These are phyloP conservation scores for Rafetus swinhoei DNA, from an alignment of 2,113 vertebrate species.

Conservation along the genomic window DNA sequence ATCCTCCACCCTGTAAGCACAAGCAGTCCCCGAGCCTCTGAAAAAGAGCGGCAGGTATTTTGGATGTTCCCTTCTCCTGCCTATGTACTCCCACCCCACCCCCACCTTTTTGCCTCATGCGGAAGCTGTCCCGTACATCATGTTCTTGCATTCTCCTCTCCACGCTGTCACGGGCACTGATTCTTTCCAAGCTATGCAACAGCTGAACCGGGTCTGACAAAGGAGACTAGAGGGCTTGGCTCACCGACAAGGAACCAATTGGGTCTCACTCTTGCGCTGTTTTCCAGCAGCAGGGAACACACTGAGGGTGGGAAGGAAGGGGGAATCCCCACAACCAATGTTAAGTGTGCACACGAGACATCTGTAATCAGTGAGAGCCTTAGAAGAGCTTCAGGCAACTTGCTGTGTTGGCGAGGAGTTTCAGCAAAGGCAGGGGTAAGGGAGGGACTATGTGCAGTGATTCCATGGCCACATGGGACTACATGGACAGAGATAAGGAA, in stretches of 20 bases:
- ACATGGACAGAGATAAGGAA: neutral
- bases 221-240: neutral
- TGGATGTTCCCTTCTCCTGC: neutral
- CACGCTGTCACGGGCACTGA: accelerated
- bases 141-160: neutral
- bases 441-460: neutral
- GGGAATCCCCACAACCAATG: constrained; percentile 31
- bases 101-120: neutral
- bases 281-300: neutral
- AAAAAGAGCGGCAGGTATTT: neutral
- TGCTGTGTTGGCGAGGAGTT: too few species aligned
- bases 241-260: neutral
- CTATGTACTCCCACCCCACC: neutral
- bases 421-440: neutral
- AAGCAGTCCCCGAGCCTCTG: accelerated
- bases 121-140: neutral
- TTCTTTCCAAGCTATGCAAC: neutral
- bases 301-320: neutral
- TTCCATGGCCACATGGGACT: too few species aligned
- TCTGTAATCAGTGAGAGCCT: neutral
- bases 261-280: neutral
- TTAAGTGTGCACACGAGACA: neutral
- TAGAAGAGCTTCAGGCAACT: neutral
- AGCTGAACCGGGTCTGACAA: accelerated
- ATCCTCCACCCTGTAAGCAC: neutral